A percentile compares a stretch with the other conserved stretches of the same genome.
Evolutionary conservation across 1,140 invertebrate genomes (phyloP).

Genomic region (Bombus turneri): DNA sequence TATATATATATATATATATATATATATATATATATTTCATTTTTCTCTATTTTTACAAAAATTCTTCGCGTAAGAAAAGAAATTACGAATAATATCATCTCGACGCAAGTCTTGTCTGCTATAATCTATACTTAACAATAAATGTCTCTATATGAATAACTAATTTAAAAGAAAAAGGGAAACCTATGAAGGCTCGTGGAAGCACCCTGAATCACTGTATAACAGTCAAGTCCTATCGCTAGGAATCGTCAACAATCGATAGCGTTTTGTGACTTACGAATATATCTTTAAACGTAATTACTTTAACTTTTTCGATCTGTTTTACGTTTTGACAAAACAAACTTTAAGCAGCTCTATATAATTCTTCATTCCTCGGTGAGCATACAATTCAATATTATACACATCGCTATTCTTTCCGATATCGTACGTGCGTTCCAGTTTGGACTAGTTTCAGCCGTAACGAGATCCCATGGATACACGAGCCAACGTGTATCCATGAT

Average conservation of each 20-base stretch:
- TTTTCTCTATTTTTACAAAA: slow-evolving; percentile 34
- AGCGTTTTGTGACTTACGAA: slow-evolving; percentile 29
- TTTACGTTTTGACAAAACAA: slow-evolving; percentile 27
- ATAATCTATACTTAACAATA: slow-evolving; percentile 58
- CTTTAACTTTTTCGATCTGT: neutral
- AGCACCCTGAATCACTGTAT: slow-evolving; percentile 80
- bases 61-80: slow-evolving; percentile 45
- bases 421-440: slow-evolving; percentile 60
- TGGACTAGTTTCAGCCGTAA: slow-evolving; percentile 77
- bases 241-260: slow-evolving; percentile 27
- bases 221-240: slow-evolving; percentile 53
- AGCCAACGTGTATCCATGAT: neutral
- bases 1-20: neutral
- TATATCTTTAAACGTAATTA: neutral
- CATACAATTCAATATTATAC: slow-evolving; percentile 32
- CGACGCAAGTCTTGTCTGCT: slow-evolving; percentile 70
- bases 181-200: slow-evolving; percentile 73
- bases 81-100: slow-evolving; percentile 65
- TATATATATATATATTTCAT: neutral
- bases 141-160: slow-evolving; percentile 48
- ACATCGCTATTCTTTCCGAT: slow-evolving; percentile 33
- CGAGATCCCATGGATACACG: slow-evolving; percentile 28
- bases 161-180: slow-evolving; percentile 50
- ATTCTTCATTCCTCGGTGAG: slow-evolving; percentile 29
- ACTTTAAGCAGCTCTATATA: neutral